Evolutionary conservation across 1,140 invertebrate genomes (phyloP), one percentile per base, ranked within the genome.

Genomic region (Bombus ignitus): DNA sequence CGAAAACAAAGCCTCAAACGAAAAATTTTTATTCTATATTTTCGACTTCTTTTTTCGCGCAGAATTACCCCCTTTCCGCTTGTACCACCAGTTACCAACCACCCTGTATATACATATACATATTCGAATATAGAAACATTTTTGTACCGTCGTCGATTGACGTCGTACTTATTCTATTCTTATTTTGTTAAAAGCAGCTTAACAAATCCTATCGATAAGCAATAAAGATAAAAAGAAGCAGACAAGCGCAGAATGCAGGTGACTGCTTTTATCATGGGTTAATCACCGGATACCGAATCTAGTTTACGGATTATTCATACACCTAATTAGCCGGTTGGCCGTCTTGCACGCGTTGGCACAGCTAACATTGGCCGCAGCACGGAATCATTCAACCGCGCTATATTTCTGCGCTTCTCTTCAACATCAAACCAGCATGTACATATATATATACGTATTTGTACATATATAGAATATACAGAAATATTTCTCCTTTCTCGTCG

Each of bases 271-370:
- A 76, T 76, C 74, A 4, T 32, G 35, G 74, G 74, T 75, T 37
- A 75, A 37, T 75, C 73, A 75, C 73, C 73, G 74, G 47, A 76
- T 35, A 25, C 53, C 72, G 76, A 85, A 87, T 90, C 88, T 87
- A 87, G 78, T 85, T 92, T 83, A 42, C 37, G 70, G 82, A 89
- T 90, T 90, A 90, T 86, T 90, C 87, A 77, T 81, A 71, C 73
- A 65, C 76, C 83, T 85, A 92, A 92, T 90, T 92, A 90, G 87
- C 68, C 72, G 85, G 66, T 62, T 74, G 80, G 70, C 77, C 68
- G 37, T 47, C 22, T 47, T 73, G 85, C 82, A 74, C 42, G 53
- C 72, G 75, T 47, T 77, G 75, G 57, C 57, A 59, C 53, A 18
- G 72, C 44, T 53, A 70, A 70, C 82, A 59, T 32, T 22, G 35